Base-by-base conservation (phyloP, 2,888 invertebrate genomes). In the Rhagonycha lutea region DNA sequence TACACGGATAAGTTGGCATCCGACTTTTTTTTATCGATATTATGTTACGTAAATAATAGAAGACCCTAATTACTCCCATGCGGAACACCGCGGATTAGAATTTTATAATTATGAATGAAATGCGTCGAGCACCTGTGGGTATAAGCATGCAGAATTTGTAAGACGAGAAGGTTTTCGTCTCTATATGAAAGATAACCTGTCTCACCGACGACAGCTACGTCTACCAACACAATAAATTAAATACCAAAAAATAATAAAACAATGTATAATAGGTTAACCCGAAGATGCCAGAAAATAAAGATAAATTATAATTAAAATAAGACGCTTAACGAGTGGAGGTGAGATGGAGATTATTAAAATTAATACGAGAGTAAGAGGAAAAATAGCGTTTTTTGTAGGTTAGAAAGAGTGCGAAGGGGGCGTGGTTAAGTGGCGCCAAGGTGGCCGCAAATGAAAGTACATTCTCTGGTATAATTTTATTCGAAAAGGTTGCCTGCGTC, bases 371-470 rank as follows among this genome's bases (percentile, higher is more conserved):
- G 63, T 69, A 73, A 72, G 76, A 78, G 32, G 60, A 69, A 69
- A 72, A 69, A 74, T 79, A 75, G 72, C 63, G 78, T 73, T 76
- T 47, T 72, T 74, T 78, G 72, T 76, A 70, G 74, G 79, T 70
- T 73, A 77, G 79, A 74, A 61, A 76, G 78, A 79, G 80, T 78
- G 80, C 78, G 80, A 81, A 82, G 80, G 83, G 82, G 85, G 84
- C 85, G 85, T 83, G 84, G 82, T 79, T 68, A 84, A 81, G 78
- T 85, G 85, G 85, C 85, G 85, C 85, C 85, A 85, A 80, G 79
- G 80, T 80, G 80, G 80, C 79, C 79, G 77, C 80, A 82, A 78
- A 80, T 70, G 78, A 78, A 78, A 78, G 82, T 82, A 82, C 82
- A 76, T 78, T 79, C 79, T 76, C 78, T 76, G 81, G 79, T 81